Conservation (phyloP, 2,797 vertebrate genomes). For the Eutrigla gurnardus region DNA sequence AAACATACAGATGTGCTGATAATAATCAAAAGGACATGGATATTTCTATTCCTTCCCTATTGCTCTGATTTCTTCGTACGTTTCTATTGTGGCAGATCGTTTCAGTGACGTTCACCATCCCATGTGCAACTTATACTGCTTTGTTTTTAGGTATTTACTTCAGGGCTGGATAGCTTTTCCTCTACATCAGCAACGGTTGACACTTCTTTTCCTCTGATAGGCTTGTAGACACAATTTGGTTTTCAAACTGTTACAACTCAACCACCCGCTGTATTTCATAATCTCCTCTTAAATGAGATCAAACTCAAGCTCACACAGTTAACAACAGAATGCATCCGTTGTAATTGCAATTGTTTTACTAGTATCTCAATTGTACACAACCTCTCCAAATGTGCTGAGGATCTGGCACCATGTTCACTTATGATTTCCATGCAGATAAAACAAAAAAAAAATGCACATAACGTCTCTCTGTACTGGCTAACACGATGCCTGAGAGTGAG, state of each 20-base stretch:
- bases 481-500: constrained; percentile 32
- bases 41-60: not conserved
- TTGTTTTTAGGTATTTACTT: constrained; percentile 61
- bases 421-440: constrained; percentile 68
- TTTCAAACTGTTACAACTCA: constrained; percentile 69
- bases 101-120: constrained; percentile 36
- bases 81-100: constrained; percentile 11
- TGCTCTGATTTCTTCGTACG: constrained; percentile 7
- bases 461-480: constrained; percentile 42
- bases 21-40: not conserved
- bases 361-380: constrained; percentile 40
- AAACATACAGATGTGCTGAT: not conserved
- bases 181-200: constrained; percentile 47
- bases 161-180: constrained; percentile 59
- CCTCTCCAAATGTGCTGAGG: constrained; percentile 43
- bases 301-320: constrained; percentile 52
- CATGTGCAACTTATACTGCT: constrained; percentile 23
- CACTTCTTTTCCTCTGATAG: constrained; percentile 36
- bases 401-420: constrained; percentile 47
- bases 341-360: constrained; percentile 61
- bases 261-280: constrained; percentile 69
- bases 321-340: constrained; percentile 60
- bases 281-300: constrained; percentile 65
- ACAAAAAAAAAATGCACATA: constrained; percentile 31
- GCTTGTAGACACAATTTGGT: constrained; percentile 60